Evolutionary conservation across 2,888 invertebrate genomes (phyloP), one percentile per base, ranked within the genome.

Genomic region (Patella caerulea): DNA sequence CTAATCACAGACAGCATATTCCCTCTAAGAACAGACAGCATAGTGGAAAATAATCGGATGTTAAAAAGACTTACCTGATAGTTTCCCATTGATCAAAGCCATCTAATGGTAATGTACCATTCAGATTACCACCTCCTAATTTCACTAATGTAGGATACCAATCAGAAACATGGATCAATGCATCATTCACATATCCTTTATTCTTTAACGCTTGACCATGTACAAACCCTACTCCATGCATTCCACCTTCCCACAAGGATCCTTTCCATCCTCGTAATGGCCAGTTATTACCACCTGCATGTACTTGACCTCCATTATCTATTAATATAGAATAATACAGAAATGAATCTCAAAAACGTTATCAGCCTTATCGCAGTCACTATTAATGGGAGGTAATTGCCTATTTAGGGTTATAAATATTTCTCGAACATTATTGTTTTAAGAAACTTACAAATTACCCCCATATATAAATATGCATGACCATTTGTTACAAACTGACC

Each of bases 221-320:
- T 17, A 91, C 89, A 84, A 91, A 91, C 1, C 90, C 90, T 3
- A 90, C 88, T 2, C 90, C 91, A 69, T 84, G 84, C 81, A 90
- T 86, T 2, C 91, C 91, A 34, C 91, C 91, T 74, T 91, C 91
- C 90, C 90, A 91, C 17, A 91, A 81, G 2, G 90, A 89, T 7
- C 75, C 86, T 78, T 91, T 91, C 88, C 88, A 89, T 17, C 91
- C 90, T 45, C 90, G 74, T 17, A 91, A 83, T 0, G 91, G 91
- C 86, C 87, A 90, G 83, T 91, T 91, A 81, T 89, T 90, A 5
- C 91, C 91, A 2, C 91, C 90, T 52, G 81, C 84, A 14, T 79
- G 77, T 15, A 91, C 83, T 81, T 90, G 88, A 17, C 91, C 91
- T 2, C 91, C 91, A 83, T 91, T 91, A 79, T 91, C 98, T 90